Evolutionary conservation across 2,113 vertebrate species (phyloP).

Genomic region (Fulmarus glacialis): DNA sequence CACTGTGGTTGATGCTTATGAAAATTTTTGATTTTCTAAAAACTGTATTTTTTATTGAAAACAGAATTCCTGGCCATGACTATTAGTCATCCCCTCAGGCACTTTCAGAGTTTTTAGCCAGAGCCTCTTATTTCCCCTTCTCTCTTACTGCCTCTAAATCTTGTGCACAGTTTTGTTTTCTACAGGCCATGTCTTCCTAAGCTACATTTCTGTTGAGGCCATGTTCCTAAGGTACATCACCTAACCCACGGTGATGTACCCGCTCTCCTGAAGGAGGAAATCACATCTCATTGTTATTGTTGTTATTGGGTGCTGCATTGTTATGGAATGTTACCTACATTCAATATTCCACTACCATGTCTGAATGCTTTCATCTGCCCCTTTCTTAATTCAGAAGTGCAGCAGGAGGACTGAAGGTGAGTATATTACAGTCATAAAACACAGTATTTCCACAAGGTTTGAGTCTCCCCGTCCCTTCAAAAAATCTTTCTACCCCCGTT

Average conservation of each 20-base stretch:
- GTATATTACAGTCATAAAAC: background rate
- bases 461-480: background rate
- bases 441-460: background rate
- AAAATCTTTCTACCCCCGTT: background rate
- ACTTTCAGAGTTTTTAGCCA: background rate
- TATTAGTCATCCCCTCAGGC: background rate
- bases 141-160: background rate
- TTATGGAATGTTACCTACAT: background rate
- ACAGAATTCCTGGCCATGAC: background rate
- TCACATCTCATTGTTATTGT: background rate
- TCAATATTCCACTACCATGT: background rate
- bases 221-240: too few relatives aligned
- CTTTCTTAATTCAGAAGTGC: background rate
- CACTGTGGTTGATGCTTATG: background rate
- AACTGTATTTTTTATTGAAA: background rate
- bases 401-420: background rate
- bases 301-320: background rate
- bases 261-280: background rate
- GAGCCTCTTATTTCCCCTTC: background rate
- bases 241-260: fast-evolving
- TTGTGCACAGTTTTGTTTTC: background rate
- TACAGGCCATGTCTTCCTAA: background rate
- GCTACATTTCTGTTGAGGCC: too few relatives aligned
- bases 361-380: background rate
- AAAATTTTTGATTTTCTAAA: background rate